These are phyloP conservation scores for Triplophysa dalaica DNA, from an alignment of 2,113 vertebrate species.

Conservation along the genomic window DNA sequence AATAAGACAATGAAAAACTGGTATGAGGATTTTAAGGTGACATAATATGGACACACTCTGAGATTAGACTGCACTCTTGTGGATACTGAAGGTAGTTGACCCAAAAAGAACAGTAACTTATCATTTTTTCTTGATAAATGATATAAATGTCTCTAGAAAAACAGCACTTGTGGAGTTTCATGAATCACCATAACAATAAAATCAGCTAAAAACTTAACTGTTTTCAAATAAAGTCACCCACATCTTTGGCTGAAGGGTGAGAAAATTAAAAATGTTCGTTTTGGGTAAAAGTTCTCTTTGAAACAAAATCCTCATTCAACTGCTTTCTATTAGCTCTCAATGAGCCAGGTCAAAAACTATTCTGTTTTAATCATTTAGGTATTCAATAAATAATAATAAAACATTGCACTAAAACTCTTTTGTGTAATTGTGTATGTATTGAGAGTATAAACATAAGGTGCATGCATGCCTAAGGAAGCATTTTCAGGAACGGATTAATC, in stretches of 20 bases:
- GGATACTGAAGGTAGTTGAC: not conserved
- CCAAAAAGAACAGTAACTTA: not conserved
- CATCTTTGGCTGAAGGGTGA: too few relatives aligned
- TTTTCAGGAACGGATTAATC: too few relatives aligned
- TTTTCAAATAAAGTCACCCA: too few relatives aligned
- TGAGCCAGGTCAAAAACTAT: not conserved
- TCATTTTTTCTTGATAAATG: not conserved
- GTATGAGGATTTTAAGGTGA: not conserved
- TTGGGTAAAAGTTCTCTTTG: too few relatives aligned
- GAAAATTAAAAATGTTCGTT: too few relatives aligned
- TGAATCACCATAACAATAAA: too few relatives aligned
- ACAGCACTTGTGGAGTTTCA: too few relatives aligned
- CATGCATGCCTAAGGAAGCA: too few relatives aligned
- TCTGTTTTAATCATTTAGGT: not conserved
- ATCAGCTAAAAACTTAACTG: too few relatives aligned
- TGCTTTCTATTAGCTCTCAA: not conserved
- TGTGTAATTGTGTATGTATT: not conserved
- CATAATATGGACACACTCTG: not conserved
- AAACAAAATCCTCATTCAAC: too few relatives aligned
- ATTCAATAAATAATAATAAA: too few relatives aligned
- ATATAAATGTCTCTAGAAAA: not conserved
- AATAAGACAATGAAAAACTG: not conserved
- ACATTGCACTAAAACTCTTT: not conserved
- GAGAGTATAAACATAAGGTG: not conserved
- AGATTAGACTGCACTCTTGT: conserved; percentile 33